A percentile compares a stretch with the other conserved stretches of the same genome.
These are phyloP conservation scores for Danio jaintianensis DNA, from an alignment of 2,797 vertebrate species.

Conservation along the genomic window DNA sequence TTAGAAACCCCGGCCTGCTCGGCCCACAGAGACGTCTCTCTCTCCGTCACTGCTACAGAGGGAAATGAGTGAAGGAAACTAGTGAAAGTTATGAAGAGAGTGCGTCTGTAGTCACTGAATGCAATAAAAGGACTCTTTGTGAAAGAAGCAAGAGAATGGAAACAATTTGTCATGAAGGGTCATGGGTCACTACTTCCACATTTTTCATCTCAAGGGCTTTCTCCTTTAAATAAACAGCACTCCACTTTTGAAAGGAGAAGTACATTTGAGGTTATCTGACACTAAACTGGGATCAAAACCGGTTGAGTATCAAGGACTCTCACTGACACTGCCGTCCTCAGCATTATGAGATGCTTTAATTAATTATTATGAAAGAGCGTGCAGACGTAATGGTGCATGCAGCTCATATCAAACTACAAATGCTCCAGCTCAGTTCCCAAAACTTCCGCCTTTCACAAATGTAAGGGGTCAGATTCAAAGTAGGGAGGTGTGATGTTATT, in stretches of 20 bases:
- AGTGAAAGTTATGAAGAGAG: conserved; percentile 12
- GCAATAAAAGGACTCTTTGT: conserved; percentile 48
- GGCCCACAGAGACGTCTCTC: conserved; percentile 29
- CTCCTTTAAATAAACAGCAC: conserved; percentile 46
- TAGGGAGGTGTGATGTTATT: conserved; percentile 18
- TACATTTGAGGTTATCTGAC: neutral
- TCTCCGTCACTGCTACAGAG: conserved; percentile 17
- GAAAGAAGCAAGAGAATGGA: conserved; percentile 52
- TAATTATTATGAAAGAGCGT: neutral
- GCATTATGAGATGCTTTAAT: conserved; percentile 25
- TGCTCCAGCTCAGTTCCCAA: neutral
- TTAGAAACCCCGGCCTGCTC: conserved; percentile 36
- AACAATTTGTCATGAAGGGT: conserved; percentile 61
- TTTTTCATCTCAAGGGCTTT: conserved; percentile 45
- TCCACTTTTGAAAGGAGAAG: conserved; percentile 6
- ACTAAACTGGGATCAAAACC: neutral
- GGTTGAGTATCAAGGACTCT: conserved; percentile 7
- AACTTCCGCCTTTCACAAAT: neutral
- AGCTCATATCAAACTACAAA: conserved; percentile 7
- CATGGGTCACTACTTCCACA: conserved; percentile 48
- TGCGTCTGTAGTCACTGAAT: neutral
- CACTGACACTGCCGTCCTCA: neutral
- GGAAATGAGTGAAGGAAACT: conserved; percentile 1
- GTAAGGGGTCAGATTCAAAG: neutral
- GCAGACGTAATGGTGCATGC: conserved; percentile 8